phyloP scores from a whole-genome alignment of 2,113 vertebrate species.

The Eulacestoma nigropectus region DNA sequence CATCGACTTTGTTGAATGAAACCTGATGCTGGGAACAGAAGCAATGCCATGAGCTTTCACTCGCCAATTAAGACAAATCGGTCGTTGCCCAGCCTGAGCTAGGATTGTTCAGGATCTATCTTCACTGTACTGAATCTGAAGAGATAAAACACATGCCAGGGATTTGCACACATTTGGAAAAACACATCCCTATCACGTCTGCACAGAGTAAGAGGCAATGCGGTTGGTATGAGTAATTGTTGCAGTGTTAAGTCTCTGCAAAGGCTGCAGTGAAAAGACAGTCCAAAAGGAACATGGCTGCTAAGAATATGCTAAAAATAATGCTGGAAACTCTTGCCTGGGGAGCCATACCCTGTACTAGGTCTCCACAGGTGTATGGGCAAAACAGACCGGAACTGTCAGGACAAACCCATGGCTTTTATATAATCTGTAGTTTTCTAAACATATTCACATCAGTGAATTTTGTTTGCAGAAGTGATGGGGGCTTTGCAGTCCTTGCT shows the following conservation, averaged over 20 bases:
- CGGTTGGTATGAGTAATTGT: neutral
- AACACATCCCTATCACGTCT: neutral
- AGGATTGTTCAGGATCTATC: neutral
- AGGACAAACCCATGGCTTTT: neutral
- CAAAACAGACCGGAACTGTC: neutral
- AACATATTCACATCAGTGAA: neutral
- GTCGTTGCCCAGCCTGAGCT: neutral
- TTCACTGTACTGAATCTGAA: neutral
- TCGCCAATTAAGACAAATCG: constrained; percentile 11
- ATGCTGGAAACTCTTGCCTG: neutral
- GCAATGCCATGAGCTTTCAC: neutral
- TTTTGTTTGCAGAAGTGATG: neutral
- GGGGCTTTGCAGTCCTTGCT: neutral
- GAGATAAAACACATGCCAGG: neutral
- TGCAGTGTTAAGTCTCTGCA: neutral
- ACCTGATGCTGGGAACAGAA: constrained; percentile 32
- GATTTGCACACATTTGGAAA: neutral
- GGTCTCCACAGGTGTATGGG: neutral
- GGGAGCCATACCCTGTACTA: neutral
- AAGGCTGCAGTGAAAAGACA: neutral
- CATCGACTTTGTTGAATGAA: constrained; percentile 24
- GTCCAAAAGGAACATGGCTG: neutral
- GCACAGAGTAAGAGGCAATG: neutral
- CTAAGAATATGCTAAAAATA: neutral
- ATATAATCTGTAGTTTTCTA: neutral